Conservation (phyloP, 1,140 invertebrate species). For the Stegodyphus dumicola region DNA sequence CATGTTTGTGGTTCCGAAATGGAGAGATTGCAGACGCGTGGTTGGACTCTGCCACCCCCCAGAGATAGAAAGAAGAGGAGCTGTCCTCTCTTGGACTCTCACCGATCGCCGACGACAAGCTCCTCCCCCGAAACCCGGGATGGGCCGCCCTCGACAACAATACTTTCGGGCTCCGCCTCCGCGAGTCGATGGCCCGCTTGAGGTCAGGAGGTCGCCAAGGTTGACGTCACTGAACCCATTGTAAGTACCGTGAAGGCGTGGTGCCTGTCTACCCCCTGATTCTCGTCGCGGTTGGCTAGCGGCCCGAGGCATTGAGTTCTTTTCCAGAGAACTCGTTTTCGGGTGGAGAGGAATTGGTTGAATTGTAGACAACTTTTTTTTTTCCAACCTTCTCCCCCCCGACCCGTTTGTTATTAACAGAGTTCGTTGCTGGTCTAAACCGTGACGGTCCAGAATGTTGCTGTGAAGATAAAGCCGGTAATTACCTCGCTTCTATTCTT, state of each 20-base stretch:
- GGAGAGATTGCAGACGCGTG: too few relatives aligned
- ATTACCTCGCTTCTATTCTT: too few relatives aligned
- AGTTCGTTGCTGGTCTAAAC: too few relatives aligned
- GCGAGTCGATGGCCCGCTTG: conserved; percentile 13
- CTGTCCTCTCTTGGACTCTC: background rate
- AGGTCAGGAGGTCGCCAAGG: conserved; percentile 28
- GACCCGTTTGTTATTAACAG: too few relatives aligned
- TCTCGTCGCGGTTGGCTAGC: conserved; percentile 31
- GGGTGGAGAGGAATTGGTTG: background rate
- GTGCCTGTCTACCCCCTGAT: background rate
- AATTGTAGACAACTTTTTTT: background rate
- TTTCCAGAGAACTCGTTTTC: conserved; percentile 12
- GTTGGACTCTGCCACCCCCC: too few relatives aligned
- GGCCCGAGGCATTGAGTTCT: background rate
- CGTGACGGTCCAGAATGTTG: too few relatives aligned
- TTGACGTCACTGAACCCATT: conserved; percentile 27
- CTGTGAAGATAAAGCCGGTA: too few relatives aligned
- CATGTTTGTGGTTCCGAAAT: too few relatives aligned
- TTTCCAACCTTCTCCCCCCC: background rate
- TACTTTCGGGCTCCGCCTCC: conserved; percentile 14
- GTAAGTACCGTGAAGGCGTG: background rate
- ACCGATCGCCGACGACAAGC: background rate
- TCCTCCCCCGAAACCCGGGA: conserved; percentile 2
- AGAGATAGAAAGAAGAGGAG: background rate
- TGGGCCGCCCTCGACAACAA: conserved; percentile 12